Evolutionary conservation across 2,888 invertebrate genomes (phyloP), one percentile per base, ranked within the genome.

Genomic region (Calliopum simillimum): DNA sequence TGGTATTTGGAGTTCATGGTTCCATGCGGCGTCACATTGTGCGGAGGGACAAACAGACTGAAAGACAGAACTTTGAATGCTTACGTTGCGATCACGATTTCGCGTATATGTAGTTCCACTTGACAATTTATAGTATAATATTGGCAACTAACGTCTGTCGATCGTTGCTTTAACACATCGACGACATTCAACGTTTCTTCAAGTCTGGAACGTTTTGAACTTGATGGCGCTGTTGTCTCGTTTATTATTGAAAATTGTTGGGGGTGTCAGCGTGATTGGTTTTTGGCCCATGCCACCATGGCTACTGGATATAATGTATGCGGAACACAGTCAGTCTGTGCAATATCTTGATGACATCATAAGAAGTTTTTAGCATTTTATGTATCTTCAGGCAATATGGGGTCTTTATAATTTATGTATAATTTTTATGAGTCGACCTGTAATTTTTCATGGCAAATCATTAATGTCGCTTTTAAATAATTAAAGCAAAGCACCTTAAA

Each of bases 341-440:
- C 46, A 25, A 41, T 46, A 6, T n/a, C n/a, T 16, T 61, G 61
- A 23, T 61, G 61, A 61, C 61, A 61, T 61, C 61, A 61, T 61
- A 41, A 44, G 23, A 41, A 61, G 13, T 53, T 53, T 53, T 53
- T 23, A 53, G 23, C 13, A 19, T 53, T 53, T 53, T 53, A n/a
- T 4, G 4, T 53, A 23, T 23, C 53, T 53, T 21, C 23, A 33
- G 33, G 33, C 33, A 8, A 33, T 33, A n/a, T n/a, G n/a, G n/a
- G 33, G 2, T 33, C 5, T 33, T 33, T 33, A 33, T 33, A 33
- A 33, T 33, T 33, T 33, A 33, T 33, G 8, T 33, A n/a, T n/a
- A n/a, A n/a, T 33, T 33, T 33, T 33, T 33, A 33, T 33, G 8
- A 33, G 33, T 33, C 33, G 8, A 33, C 8, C 33, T 8, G 33